Evolutionary conservation across 2,113 vertebrate species (phyloP).

Genomic region (Pandion haliaetus): DNA sequence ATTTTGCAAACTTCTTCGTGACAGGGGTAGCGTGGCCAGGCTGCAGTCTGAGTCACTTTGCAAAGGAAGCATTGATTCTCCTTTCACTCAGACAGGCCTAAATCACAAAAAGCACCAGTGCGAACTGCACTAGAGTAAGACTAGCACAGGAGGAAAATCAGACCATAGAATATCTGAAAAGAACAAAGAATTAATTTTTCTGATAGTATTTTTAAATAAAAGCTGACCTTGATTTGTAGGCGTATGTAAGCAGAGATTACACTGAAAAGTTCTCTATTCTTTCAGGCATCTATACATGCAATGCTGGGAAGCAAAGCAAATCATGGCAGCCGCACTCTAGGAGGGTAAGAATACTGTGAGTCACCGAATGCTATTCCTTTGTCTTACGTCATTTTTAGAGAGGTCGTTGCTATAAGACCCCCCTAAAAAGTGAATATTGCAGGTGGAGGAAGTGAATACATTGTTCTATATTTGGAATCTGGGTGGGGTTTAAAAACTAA

Average conservation of each 20-base stretch:
- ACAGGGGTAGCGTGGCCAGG: background rate
- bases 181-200: background rate
- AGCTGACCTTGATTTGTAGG: background rate
- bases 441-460: background rate
- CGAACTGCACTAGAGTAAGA: background rate
- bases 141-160: background rate
- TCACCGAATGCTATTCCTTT: rapidly evolving
- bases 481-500: background rate
- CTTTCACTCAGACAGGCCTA: background rate
- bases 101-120: background rate
- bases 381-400: background rate
- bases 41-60: background rate
- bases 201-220: background rate
- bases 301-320: background rate
- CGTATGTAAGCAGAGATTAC: background rate
- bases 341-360: background rate
- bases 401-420: background rate
- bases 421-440: background rate
- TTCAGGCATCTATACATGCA: background rate
- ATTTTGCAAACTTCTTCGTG: background rate
- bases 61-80: background rate
- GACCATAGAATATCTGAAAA: background rate
- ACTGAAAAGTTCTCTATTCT: background rate
- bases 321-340: background rate
- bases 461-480: background rate